Percentiles rank a stretch among this genome's conserved stretches.
phyloP scores from a whole-genome alignment of 2,797 vertebrate species.

The Trachurus trachurus region DNA sequence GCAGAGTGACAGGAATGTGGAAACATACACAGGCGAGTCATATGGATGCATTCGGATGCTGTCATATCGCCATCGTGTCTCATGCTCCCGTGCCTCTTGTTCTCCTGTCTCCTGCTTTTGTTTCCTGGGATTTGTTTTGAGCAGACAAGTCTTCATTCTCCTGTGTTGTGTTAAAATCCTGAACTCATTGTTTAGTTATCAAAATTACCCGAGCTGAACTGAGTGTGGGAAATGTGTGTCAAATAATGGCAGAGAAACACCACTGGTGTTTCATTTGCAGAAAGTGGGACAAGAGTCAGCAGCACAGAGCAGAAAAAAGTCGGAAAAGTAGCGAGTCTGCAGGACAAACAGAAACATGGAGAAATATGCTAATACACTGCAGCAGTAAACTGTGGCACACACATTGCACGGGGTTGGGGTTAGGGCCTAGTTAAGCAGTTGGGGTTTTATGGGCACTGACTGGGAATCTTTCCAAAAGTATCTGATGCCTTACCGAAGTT shows the following conservation, averaged over 20 bases:
- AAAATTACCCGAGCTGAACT: slow-evolving; percentile 1
- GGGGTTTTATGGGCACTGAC: slow-evolving; percentile 64
- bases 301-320: slow-evolving; percentile 20
- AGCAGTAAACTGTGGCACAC: slow-evolving; percentile 54
- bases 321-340: not conserved
- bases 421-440: slow-evolving; percentile 70
- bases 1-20: slow-evolving; percentile 75
- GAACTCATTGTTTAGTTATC: not conserved
- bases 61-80: slow-evolving; percentile 38
- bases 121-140: slow-evolving; percentile 4
- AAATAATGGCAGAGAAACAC: slow-evolving; percentile 11
- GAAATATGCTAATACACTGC: slow-evolving; percentile 41
- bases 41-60: slow-evolving; percentile 59
- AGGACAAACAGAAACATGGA: slow-evolving; percentile 46
- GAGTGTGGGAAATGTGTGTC: slow-evolving; percentile 33
- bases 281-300: slow-evolving; percentile 40
- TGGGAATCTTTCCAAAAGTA: slow-evolving; percentile 68
- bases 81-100: not conserved
- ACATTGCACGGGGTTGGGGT: slow-evolving; percentile 60
- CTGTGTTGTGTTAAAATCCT: not conserved
- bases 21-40: slow-evolving; percentile 57
- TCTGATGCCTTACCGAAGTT: slow-evolving; percentile 38
- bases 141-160: not conserved
- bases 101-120: not conserved
- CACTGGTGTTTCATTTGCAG: slow-evolving; percentile 36